Evolutionary conservation across 2,113 vertebrate species (phyloP).

Genomic region (Alaudala cheleensis): DNA sequence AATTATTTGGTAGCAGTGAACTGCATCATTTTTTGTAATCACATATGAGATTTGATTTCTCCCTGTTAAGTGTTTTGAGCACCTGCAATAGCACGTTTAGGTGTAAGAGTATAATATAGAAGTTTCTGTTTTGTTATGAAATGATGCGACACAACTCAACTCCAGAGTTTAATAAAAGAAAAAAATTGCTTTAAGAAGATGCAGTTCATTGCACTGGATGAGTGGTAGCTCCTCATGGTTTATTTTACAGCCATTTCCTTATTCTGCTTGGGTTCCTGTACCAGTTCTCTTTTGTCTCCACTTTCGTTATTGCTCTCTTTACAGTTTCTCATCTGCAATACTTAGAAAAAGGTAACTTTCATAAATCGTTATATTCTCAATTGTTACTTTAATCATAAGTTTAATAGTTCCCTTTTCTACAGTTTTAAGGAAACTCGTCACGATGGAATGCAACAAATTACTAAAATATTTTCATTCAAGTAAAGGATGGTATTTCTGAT

Average conservation of each 20-base stretch:
- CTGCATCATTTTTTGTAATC: background rate
- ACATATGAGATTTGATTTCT: background rate
- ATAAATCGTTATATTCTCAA: background rate
- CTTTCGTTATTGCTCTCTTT: background rate
- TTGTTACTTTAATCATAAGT: background rate
- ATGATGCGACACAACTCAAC: rapidly evolving
- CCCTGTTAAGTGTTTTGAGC: background rate
- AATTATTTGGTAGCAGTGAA: background rate
- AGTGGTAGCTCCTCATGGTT: background rate
- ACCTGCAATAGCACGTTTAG: background rate
- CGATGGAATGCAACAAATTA: background rate
- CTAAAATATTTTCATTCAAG: background rate
- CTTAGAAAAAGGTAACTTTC: background rate
- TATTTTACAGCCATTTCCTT: background rate
- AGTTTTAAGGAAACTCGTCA: background rate
- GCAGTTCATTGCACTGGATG: background rate
- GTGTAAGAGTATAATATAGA: background rate
- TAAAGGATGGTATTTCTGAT: background rate
- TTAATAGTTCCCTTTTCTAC: background rate
- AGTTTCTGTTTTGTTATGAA: background rate
- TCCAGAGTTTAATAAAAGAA: background rate
- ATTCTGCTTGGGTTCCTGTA: background rate
- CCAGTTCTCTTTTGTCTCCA: background rate
- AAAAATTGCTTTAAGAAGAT: background rate
- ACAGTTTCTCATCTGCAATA: background rate